Conservation (phyloP, 1,140 invertebrate genomes). For the Drosophila nannoptera region DNA sequence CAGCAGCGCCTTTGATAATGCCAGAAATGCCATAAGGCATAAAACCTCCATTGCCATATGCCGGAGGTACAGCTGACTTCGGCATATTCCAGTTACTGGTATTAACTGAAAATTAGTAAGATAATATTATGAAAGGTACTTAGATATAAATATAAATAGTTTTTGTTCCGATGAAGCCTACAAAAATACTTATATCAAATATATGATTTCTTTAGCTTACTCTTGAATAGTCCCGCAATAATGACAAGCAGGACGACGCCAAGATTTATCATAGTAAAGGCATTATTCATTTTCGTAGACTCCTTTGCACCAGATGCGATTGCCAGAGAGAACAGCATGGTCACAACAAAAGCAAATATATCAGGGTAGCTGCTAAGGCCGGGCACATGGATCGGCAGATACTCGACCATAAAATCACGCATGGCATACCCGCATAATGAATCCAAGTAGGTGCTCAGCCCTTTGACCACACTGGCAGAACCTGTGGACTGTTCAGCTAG, state of each 20-base stretch:
- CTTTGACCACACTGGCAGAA: slow-evolving; percentile 94
- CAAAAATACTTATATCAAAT: too few species aligned
- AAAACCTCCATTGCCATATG: slow-evolving; percentile 87
- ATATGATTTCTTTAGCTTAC: slow-evolving; percentile 79
- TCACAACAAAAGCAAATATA: slow-evolving; percentile 88
- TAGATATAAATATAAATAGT: too few species aligned
- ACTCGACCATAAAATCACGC: slow-evolving; percentile 82
- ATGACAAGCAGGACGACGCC: slow-evolving; percentile 90
- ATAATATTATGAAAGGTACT: too few species aligned
- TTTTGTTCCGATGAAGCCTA: too few species aligned
- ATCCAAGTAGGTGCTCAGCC: slow-evolving; percentile 93
- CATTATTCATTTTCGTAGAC: slow-evolving; percentile 92
- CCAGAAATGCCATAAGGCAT: slow-evolving; percentile 89
- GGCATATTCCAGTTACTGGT: slow-evolving; percentile 85
- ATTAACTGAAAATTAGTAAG: slow-evolving; percentile 31
- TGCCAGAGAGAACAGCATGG: slow-evolving; percentile 84
- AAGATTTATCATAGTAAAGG: slow-evolving; percentile 93
- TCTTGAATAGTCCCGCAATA: slow-evolving; percentile 89
- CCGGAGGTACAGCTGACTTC: slow-evolving; percentile 81
- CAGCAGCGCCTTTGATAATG: slow-evolving; percentile 89
- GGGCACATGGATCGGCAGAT: slow-evolving; percentile 85
- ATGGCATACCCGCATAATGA: slow-evolving; percentile 87
- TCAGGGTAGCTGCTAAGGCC: slow-evolving; percentile 90
- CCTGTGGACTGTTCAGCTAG: slow-evolving; percentile 79
- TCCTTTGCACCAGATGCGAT: slow-evolving; percentile 92